A percentile compares a stretch with the other conserved stretches of the same genome.
Conservation (phyloP, 2,888 invertebrate species). For the Lasioglossum lativentre region DNA sequence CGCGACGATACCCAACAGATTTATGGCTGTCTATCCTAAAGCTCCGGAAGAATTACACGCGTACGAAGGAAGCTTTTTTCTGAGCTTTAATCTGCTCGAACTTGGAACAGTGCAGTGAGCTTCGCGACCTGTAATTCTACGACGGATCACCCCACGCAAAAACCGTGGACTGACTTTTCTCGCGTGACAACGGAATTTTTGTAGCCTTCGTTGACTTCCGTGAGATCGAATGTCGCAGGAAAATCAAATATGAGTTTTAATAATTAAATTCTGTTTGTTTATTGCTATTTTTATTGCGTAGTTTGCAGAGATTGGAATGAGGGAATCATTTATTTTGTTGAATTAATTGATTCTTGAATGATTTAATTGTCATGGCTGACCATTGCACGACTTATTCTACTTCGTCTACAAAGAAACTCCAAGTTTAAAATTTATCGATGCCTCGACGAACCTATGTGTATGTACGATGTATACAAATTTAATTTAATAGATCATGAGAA, state of each 20-base stretch:
- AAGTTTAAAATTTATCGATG: no score
- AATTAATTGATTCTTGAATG: no score
- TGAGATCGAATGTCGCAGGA: background rate
- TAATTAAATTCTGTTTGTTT: background rate
- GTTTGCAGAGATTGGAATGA: no score
- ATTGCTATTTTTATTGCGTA: background rate
- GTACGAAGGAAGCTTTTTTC: background rate
- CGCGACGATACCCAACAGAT: conserved; percentile 15
- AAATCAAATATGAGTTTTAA: background rate
- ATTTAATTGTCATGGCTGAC: background rate
- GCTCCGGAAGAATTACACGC: conserved; percentile 11
- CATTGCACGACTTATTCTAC: background rate
- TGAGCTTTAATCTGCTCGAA: background rate
- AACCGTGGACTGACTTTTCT: background rate
- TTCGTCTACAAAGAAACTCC: no score
- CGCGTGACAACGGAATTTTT: background rate
- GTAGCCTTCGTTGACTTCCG: background rate
- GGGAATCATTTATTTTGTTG: no score
- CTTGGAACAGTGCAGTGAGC: background rate
- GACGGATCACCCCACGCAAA: background rate
- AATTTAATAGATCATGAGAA: background rate
- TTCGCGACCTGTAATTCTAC: background rate
- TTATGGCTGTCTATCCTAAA: conserved; percentile 12
- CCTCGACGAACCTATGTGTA: no score
- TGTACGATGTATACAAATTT: no score